Evolutionary conservation across 2,888 invertebrate genomes (phyloP).

Genomic region (Cephus spinipes): DNA sequence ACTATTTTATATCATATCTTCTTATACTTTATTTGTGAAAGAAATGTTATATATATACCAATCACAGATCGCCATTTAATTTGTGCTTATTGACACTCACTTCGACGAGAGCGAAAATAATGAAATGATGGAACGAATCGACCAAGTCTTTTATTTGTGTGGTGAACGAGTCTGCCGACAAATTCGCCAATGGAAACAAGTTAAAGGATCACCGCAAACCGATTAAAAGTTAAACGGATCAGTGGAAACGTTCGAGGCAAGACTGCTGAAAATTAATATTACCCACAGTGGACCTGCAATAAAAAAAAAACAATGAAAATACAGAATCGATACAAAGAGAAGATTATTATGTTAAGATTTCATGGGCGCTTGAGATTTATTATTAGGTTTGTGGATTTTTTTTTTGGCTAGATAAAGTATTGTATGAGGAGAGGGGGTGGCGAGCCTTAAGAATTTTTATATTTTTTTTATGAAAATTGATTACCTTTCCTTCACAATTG

Average conservation of each 20-base stretch:
- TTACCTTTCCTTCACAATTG: background rate
- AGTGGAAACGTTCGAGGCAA: slow-evolving; percentile 7
- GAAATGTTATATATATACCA: background rate
- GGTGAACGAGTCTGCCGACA: slow-evolving; percentile 1
- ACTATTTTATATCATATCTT: background rate
- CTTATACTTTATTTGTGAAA: background rate
- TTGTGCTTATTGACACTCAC: background rate
- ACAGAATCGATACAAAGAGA: background rate
- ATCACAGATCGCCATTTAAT: background rate
- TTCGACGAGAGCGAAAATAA: background rate
- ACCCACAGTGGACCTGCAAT: background rate
- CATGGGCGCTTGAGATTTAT: background rate
- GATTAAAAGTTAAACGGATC: slow-evolving; percentile 25
- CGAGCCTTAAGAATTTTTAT: background rate
- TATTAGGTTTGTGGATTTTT: background rate
- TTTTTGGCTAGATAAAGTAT: background rate
- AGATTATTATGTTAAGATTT: background rate
- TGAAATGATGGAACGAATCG: slow-evolving; percentile 8
- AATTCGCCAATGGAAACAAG: slow-evolving; percentile 10
- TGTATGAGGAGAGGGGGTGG: background rate
- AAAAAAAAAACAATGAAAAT: background rate
- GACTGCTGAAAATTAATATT: slow-evolving; percentile 17
- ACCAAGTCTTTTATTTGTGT: slow-evolving; percentile 12
- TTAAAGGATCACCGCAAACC: slow-evolving; percentile 19
- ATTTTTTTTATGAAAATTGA: background rate